Percentiles rank a stretch among this genome's conserved stretches.
These are phyloP conservation scores for Silurus asotus DNA, from an alignment of 2,113 vertebrate species.

Conservation along the genomic window DNA sequence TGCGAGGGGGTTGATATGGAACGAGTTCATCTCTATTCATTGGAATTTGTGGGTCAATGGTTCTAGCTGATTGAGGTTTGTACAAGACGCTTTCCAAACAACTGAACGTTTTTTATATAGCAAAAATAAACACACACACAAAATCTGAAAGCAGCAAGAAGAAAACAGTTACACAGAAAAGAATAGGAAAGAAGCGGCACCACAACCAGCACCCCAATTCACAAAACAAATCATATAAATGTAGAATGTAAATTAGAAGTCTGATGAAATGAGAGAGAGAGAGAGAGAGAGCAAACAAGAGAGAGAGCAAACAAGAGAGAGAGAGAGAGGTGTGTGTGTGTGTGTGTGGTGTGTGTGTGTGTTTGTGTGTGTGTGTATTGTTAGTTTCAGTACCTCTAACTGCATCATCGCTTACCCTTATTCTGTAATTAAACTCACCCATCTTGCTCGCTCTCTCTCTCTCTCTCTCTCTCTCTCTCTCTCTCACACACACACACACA, in stretches of 20 bases:
- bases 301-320: neutral
- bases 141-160: neutral
- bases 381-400: constrained; percentile 27
- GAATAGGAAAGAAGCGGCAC: neutral
- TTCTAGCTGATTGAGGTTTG: constrained; percentile 16
- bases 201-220: neutral
- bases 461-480: neutral
- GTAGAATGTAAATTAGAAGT: neutral
- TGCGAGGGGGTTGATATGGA: neutral
- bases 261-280: neutral
- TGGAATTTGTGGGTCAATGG: constrained; percentile 48
- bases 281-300: neutral
- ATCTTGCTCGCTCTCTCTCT: constrained; percentile 29
- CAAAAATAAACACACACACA: too few relatives aligned
- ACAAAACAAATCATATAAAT: neutral
- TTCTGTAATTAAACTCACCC: constrained; percentile 61
- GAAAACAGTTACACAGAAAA: neutral
- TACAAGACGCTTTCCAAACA: neutral
- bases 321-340: too few relatives aligned
- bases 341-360: too few relatives aligned
- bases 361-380: neutral
- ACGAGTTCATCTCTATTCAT: constrained; percentile 30
- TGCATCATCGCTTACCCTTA: constrained; percentile 44
- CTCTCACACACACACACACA: constrained; percentile 14
- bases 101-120: too few relatives aligned